A percentile compares a stretch with the other conserved stretches of the same genome.
Evolutionary conservation across 2,797 vertebrate genomes (phyloP).

Genomic region (Enteromius unitaeniatus): DNA sequence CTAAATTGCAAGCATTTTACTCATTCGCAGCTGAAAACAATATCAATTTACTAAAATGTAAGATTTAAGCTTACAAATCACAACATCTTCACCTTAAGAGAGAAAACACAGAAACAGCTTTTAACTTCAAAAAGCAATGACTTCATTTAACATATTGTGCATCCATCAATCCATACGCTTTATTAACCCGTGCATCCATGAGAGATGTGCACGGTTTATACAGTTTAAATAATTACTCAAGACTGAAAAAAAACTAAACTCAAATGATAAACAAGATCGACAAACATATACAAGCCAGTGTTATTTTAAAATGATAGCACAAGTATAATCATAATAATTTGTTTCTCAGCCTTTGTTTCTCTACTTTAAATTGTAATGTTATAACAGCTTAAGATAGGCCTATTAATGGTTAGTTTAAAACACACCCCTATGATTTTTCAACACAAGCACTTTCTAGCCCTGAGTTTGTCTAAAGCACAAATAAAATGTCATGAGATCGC

Average conservation of each 20-base stretch:
- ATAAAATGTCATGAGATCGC: neutral
- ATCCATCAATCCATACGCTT: too few species aligned
- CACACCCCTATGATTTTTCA: neutral
- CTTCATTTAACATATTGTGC: neutral
- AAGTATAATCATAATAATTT: neutral
- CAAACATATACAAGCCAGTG: neutral
- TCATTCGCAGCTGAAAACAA: neutral
- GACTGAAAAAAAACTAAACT: too few species aligned
- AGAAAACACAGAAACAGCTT: neutral
- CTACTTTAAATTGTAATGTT: neutral
- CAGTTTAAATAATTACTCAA: too few species aligned
- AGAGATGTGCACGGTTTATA: too few species aligned
- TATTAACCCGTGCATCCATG: too few species aligned
- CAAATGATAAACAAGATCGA: neutral
- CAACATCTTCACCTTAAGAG: neutral
- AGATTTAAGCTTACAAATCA: neutral
- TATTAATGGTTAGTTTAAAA: neutral
- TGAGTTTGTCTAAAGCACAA: neutral
- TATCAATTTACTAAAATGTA: neutral
- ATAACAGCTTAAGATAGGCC: neutral
- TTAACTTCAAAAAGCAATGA: neutral
- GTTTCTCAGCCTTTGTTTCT: neutral
- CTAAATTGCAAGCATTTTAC: neutral
- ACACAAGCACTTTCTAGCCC: accelerated
- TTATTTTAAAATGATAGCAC: neutral